Conservation (phyloP, 2,888 invertebrate species). For the Lasioglossum figueresi region DNA sequence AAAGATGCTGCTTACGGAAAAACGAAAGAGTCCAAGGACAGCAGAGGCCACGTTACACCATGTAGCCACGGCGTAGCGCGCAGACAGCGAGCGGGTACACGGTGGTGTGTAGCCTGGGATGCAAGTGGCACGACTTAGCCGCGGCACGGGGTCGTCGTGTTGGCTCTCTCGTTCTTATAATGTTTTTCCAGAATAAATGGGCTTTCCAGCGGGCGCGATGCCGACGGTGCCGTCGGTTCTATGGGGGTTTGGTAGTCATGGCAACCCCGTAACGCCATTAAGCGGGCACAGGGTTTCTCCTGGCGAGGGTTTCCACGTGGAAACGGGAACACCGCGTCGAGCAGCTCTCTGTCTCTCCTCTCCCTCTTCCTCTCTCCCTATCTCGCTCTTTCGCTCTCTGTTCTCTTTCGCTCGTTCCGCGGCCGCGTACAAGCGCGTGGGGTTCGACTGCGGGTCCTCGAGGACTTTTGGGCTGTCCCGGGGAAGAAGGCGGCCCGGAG, state of each 20-base stretch:
- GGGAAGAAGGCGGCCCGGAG: conserved; percentile 28
- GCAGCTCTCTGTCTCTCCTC: conserved; percentile 17
- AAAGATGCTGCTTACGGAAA: background rate
- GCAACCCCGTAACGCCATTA: conserved; percentile 84
- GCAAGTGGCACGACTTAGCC: conserved; percentile 40
- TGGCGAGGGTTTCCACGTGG: conserved; percentile 65
- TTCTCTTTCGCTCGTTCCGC: conserved; percentile 39
- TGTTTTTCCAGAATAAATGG: conserved; percentile 84
- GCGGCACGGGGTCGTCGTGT: conserved; percentile 27
- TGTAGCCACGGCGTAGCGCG: background rate
- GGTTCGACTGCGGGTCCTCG: conserved; percentile 56
- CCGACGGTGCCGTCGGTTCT: conserved; percentile 75
- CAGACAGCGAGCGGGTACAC: background rate
- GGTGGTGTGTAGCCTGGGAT: background rate
- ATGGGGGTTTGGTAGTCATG: conserved; percentile 82
- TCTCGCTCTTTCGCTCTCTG: conserved; percentile 30
- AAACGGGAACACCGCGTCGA: conserved; percentile 45
- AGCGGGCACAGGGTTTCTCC: conserved; percentile 78
- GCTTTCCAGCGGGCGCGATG: conserved; percentile 78
- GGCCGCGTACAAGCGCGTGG: conserved; percentile 20
- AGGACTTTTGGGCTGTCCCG: conserved; percentile 53
- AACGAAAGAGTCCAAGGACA: background rate
- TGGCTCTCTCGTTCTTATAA: conserved; percentile 78
- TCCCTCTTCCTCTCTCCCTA: no score
- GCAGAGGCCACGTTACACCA: background rate